Conservation (phyloP, 37 sponge, comb jelly and placozoan species). For the Haliclona indistincta region DNA sequence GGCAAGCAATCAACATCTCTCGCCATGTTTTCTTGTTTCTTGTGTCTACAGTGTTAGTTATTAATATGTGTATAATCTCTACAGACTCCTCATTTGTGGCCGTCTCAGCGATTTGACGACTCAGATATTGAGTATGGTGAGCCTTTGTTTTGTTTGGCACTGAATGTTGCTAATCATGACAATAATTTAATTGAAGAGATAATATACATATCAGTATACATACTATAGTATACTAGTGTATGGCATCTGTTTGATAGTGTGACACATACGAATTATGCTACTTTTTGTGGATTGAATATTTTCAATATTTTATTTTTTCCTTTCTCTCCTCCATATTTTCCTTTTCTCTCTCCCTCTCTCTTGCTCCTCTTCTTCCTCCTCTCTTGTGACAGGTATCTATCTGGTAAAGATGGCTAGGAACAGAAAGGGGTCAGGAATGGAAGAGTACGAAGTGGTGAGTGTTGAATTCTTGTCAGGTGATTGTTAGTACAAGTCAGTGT, state of each 20-base stretch:
- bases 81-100: slow-evolving; percentile 68
- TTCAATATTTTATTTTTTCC: too few species aligned
- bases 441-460: slow-evolving; percentile 63
- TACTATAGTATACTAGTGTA: too few species aligned
- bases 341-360: too few species aligned
- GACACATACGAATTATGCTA: too few species aligned
- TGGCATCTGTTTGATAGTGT: too few species aligned
- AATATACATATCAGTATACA: too few species aligned
- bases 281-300: too few species aligned
- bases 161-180: background rate
- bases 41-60: background rate
- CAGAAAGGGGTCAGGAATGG: slow-evolving; percentile 48
- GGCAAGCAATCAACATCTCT: slow-evolving; percentile 14
- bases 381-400: slow-evolving; percentile 45
- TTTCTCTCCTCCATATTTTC: too few species aligned
- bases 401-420: slow-evolving; percentile 61
- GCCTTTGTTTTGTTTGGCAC: background rate
- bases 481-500: background rate
- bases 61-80: background rate
- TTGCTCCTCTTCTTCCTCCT: too few species aligned
- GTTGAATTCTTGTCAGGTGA: background rate
- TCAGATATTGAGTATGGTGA: slow-evolving; percentile 66
- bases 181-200: background rate
- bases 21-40: background rate
- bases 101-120: slow-evolving; percentile 47